A percentile compares a stretch with the other conserved stretches of the same genome.
phyloP scores from a whole-genome alignment of 2,797 vertebrate genomes.

The Microctenopoma lineatum region DNA sequence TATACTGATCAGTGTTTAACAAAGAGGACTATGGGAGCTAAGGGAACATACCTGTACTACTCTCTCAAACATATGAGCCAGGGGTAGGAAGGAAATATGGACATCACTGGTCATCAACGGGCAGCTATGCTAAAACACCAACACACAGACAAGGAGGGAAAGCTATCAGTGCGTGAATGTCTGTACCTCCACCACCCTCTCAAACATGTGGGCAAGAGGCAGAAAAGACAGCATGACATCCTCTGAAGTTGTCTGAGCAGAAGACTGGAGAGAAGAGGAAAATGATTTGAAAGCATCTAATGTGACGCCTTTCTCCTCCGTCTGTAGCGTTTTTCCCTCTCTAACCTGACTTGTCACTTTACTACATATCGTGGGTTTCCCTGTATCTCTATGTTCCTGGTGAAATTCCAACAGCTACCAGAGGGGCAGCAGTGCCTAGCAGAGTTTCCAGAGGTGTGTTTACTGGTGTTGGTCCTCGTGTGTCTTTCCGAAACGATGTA shows the following conservation, averaged over 20 bases:
- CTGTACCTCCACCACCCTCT: constrained; percentile 89
- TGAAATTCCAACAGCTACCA: background rate
- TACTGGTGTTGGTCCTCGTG: background rate
- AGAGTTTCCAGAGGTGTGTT: background rate
- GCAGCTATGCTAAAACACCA: constrained; percentile 68
- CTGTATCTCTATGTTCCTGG: background rate
- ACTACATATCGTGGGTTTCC: background rate
- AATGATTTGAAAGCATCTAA: background rate
- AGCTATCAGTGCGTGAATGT: background rate
- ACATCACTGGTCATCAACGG: constrained; percentile 69
- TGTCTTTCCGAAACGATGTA: background rate
- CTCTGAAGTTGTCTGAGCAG: constrained; percentile 56
- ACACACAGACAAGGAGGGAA: constrained; percentile 5
- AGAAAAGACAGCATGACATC: constrained; percentile 92
- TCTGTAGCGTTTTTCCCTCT: background rate
- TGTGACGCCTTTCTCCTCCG: background rate
- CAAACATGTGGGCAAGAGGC: constrained; percentile 92
- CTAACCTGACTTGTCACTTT: no score
- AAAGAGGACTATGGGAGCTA: constrained; percentile 5
- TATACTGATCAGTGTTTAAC: background rate
- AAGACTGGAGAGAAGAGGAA: constrained; percentile 33
- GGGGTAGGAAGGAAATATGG: constrained; percentile 84
- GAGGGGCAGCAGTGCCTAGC: background rate
- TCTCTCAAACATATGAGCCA: constrained; percentile 87
- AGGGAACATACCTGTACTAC: constrained; percentile 79